These are phyloP conservation scores for Smittia sp. DNA, from an alignment of 2,888 invertebrate genomes.

Conservation along the genomic window DNA sequence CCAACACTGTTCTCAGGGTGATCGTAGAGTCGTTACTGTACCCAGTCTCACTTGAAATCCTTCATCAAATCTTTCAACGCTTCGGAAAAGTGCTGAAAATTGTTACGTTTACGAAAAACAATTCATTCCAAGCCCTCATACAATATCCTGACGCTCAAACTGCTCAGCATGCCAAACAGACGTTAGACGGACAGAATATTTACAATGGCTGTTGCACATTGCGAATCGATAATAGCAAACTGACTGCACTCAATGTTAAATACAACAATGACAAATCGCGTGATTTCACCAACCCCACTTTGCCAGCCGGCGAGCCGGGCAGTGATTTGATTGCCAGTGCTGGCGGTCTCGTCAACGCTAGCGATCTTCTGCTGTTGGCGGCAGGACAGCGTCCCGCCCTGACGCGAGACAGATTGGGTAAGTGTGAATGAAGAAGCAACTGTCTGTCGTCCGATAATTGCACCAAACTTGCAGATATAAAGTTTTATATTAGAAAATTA, in stretches of 20 bases:
- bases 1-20: conserved; percentile 94
- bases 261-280: conserved; percentile 99
- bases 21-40: conserved; percentile 99
- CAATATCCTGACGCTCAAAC: conserved; percentile 97
- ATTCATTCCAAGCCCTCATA: conserved; percentile 92
- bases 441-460: conserved; percentile 7
- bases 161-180: conserved; percentile 95
- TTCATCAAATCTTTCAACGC: conserved; percentile 96
- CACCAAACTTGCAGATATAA: conserved; percentile 8
- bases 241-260: conserved; percentile 96
- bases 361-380: conserved; percentile 57
- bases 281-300: conserved; percentile 97
- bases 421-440: conserved; percentile 14
- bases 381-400: conserved; percentile 54
- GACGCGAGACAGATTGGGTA: conserved; percentile 56
- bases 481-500: conserved; percentile 17
- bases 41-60: conserved; percentile 95
- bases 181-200: conserved; percentile 97
- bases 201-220: conserved; percentile 99
- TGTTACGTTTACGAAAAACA: conserved; percentile 99
- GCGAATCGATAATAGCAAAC: conserved; percentile 98
- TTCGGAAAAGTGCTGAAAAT: conserved; percentile 99
- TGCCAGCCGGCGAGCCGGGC: conserved; percentile 87
- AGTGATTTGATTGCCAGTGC: conserved; percentile 60
- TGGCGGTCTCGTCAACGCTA: conserved; percentile 57